These are phyloP conservation scores for Ormyrus pomaceus DNA, from an alignment of 2,888 invertebrate genomes.

Conservation along the genomic window DNA sequence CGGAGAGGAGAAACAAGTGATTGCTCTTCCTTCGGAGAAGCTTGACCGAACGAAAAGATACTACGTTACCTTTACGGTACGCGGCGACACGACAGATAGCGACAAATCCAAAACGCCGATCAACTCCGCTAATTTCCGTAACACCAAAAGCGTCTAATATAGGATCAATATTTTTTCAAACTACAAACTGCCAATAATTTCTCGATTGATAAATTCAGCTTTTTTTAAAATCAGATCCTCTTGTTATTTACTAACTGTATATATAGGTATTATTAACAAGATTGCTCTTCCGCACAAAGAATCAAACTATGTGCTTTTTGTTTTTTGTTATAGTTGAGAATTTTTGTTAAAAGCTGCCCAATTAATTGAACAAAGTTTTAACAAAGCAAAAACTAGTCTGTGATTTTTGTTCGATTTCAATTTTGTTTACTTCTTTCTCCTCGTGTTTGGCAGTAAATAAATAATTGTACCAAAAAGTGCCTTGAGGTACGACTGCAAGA, in stretches of 20 bases:
- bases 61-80: slow-evolving; percentile 94
- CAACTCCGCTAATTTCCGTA: slow-evolving; percentile 63
- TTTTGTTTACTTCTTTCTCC: no score
- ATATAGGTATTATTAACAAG: no score
- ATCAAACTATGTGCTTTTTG: no score
- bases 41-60: slow-evolving; percentile 93
- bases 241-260: no score
- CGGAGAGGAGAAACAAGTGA: slow-evolving; percentile 89
- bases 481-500: not conserved
- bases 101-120: slow-evolving; percentile 73
- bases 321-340: no score
- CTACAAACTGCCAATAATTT: slow-evolving; percentile 29
- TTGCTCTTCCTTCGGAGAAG: slow-evolving; percentile 90
- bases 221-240: no score
- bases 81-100: slow-evolving; percentile 78
- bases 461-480: not conserved
- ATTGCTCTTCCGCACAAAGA: no score
- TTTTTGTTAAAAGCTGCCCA: no score
- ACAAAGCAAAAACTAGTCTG: no score
- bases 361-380: no score
- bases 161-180: not conserved
- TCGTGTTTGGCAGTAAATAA: no score
- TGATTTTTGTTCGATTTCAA: no score
- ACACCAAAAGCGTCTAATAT: slow-evolving; percentile 67
- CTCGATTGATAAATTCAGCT: not conserved